A percentile compares a stretch with the other conserved stretches of the same genome.
These are phyloP conservation scores for Dissostichus mawsoni DNA, from an alignment of 2,113 vertebrate species.

Conservation along the genomic window DNA sequence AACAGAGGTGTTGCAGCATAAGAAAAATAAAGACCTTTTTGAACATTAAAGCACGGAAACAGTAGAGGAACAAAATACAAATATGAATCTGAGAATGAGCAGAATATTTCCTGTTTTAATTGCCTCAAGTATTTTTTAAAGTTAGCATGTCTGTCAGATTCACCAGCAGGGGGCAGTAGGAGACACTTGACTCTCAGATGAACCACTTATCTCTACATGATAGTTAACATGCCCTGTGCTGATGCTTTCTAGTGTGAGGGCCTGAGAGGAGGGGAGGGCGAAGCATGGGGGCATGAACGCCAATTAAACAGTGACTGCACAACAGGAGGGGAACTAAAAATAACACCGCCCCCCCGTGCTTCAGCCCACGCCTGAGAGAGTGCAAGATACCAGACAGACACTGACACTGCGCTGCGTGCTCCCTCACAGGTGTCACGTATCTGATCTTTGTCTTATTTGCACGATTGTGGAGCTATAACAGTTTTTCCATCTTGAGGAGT, in stretches of 20 bases:
- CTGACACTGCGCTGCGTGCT: constrained; percentile 8
- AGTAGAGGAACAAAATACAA: no score
- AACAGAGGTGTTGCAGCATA: no score
- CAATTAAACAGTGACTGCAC: constrained; percentile 72
- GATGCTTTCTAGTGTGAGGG: constrained; percentile 31
- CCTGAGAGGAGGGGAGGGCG: constrained; percentile 27
- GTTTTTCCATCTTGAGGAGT: background rate
- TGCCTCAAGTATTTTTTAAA: background rate
- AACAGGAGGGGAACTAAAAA: constrained; percentile 67
- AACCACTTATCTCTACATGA: constrained; percentile 19
- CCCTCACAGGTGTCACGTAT: constrained; percentile 24
- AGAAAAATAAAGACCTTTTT: no score
- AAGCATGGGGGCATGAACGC: constrained; percentile 58
- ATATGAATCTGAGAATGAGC: no score
- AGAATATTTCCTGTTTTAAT: no score
- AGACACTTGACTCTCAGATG: constrained; percentile 5
- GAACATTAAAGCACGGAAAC: no score
- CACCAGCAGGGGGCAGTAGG: constrained; percentile 60
- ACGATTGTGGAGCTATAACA: background rate
- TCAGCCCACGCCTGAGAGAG: constrained; percentile 32
- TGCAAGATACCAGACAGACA: constrained; percentile 33
- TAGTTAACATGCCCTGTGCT: constrained; percentile 51
- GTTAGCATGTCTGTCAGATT: background rate
- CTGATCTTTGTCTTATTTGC: constrained; percentile 6
- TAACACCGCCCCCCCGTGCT: constrained; percentile 14